A percentile compares a stretch with the other conserved stretches of the same genome.
phyloP scores from a whole-genome alignment of 2,888 invertebrate species.

The Cenopis cana region DNA sequence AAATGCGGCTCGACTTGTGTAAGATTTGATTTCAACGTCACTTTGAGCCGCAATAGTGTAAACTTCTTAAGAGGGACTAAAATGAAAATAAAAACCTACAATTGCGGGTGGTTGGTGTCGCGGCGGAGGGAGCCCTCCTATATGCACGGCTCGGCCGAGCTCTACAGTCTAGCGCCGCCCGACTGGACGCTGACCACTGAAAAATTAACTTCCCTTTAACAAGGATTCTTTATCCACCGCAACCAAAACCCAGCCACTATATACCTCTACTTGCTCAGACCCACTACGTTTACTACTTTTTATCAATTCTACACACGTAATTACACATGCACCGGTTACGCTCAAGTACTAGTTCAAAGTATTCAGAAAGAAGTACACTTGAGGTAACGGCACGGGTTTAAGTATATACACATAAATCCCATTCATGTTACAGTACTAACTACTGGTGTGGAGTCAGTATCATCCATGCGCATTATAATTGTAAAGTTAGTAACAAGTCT shows the following conservation, averaged over 20 bases:
- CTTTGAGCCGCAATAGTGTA: neutral
- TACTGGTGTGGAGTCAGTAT: conserved; percentile 26
- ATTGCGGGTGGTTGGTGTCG: conserved; percentile 75
- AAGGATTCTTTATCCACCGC: conserved; percentile 61
- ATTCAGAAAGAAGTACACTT: neutral
- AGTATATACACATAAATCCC: neutral
- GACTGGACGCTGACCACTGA: conserved; percentile 82
- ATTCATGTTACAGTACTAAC: neutral
- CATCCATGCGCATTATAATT: neutral
- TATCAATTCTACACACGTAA: conserved; percentile 47
- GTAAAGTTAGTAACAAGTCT: conserved; percentile 39
- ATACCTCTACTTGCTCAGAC: neutral
- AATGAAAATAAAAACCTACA: conserved; percentile 77
- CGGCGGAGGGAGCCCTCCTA: conserved; percentile 80
- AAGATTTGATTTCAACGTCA: neutral
- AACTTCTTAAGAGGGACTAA: conserved; percentile 63
- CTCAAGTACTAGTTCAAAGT: conserved; percentile 21
- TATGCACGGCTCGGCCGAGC: conserved; percentile 63
- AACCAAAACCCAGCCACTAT: conserved; percentile 71
- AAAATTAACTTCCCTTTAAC: conserved; percentile 78
- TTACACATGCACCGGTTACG: conserved; percentile 55
- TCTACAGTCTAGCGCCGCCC: conserved; percentile 79
- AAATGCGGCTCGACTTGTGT: neutral
- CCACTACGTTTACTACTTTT: conserved; percentile 48
- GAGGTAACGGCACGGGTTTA: neutral